Evolutionary conservation across 2,113 vertebrate species (phyloP).

Genomic region (Prochilodus magdalenae): DNA sequence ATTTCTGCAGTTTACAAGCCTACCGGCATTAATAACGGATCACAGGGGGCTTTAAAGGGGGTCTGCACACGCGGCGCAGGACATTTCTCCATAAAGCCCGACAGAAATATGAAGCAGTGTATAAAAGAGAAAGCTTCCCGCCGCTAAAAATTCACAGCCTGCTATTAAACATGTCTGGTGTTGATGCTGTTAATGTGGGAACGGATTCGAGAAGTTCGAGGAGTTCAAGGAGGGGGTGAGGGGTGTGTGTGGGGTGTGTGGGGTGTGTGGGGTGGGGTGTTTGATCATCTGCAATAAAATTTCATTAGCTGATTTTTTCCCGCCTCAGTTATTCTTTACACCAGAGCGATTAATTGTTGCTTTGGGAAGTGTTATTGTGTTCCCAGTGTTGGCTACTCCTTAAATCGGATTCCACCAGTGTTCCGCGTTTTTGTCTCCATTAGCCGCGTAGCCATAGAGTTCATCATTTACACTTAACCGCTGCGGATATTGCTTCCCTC

Average conservation of each 20-base stretch:
- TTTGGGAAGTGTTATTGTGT: slow-evolving; percentile 6
- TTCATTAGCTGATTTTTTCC: background rate
- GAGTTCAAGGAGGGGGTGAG: too few relatives aligned
- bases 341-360: background rate
- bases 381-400: background rate
- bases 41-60: background rate
- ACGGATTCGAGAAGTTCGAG: background rate
- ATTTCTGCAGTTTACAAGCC: slow-evolving; percentile 28
- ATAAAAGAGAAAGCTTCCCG: background rate
- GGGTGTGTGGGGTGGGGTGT: too few relatives aligned
- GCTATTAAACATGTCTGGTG: background rate
- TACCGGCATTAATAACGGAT: background rate
- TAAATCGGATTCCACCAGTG: background rate
- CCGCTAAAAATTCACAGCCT: slow-evolving; percentile 5
- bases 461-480: slow-evolving; percentile 15
- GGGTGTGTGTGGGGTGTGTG: too few relatives aligned
- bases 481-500: background rate
- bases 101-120: background rate
- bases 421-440: background rate
- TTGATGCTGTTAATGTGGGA: slow-evolving; percentile 1
- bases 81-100: background rate
- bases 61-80: background rate
- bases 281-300: background rate
- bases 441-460: background rate
- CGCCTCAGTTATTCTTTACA: background rate